Percentiles rank a stretch among this genome's conserved stretches.
These are phyloP conservation scores for Lates calcarifer DNA, from an alignment of 2,113 vertebrate species.

Conservation along the genomic window DNA sequence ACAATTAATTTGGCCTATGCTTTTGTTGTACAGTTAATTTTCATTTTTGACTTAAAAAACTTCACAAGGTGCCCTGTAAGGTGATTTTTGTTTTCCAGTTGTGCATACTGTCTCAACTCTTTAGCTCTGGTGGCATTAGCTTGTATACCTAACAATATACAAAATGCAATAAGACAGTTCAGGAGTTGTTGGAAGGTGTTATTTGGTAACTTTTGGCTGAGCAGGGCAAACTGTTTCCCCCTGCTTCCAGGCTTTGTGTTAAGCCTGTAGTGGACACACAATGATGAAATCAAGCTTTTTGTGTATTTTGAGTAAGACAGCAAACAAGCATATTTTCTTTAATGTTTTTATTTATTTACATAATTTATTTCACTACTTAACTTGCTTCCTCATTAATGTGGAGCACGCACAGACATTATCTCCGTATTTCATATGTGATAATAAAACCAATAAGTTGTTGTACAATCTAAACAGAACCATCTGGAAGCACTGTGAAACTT, in stretches of 20 bases:
- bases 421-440: constrained; percentile 7
- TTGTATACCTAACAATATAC: no score
- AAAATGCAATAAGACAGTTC: neutral
- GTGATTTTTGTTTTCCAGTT: neutral
- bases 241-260: no score
- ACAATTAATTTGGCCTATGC: constrained; percentile 11
- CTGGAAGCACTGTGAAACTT: constrained; percentile 13
- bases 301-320: neutral
- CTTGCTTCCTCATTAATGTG: neutral
- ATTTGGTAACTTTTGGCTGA: no score
- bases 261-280: no score
- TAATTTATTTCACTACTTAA: constrained; percentile 1
- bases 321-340: neutral
- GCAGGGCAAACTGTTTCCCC: no score
- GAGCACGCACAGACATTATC: constrained; percentile 3
- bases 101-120: no score
- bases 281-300: neutral
- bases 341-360: neutral
- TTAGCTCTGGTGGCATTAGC: neutral
- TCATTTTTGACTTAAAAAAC: no score
- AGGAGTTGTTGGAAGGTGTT: no score
- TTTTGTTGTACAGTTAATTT: neutral
- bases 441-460: constrained; percentile 21
- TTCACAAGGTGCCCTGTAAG: neutral
- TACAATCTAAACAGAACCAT: constrained; percentile 32